phyloP scores from a whole-genome alignment of 1,140 invertebrate genomes.

The Drosophila novamexicana region DNA sequence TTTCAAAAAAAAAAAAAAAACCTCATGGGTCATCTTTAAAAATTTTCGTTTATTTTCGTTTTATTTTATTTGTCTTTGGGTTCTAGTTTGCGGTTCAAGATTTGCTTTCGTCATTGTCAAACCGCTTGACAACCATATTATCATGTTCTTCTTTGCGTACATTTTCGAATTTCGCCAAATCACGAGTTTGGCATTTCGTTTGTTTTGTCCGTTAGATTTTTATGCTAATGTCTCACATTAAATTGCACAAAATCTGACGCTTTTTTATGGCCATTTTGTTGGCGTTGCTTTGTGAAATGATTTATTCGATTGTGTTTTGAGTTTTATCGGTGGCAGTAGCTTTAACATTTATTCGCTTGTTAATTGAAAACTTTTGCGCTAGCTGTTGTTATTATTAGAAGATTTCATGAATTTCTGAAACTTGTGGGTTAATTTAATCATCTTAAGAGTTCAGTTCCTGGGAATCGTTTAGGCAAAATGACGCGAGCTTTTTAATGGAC shows the following conservation, averaged over 20 bases:
- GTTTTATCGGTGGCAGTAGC: conserved; percentile 42
- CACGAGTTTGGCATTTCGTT: conserved; percentile 61
- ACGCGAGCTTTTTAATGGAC: not conserved
- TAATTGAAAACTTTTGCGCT: conserved; percentile 4
- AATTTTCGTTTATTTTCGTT: conserved; percentile 46
- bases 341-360: conserved; percentile 24
- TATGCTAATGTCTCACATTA: conserved; percentile 48
- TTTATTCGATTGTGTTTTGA: conserved; percentile 32
- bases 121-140: conserved; percentile 56
- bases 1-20: conserved; percentile 15
- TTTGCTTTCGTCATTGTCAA: conserved; percentile 23
- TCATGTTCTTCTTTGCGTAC: conserved; percentile 25
- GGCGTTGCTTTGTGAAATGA: conserved; percentile 5
- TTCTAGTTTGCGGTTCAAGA: conserved; percentile 13
- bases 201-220: conserved; percentile 5
- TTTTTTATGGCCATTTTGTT: conserved; percentile 30
- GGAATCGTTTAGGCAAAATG: conserved; percentile 2
- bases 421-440: conserved; percentile 14
- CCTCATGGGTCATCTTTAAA: conserved; percentile 25
- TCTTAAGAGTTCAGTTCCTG: conserved; percentile 8
- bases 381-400: conserved; percentile 5
- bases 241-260: conserved; percentile 28
- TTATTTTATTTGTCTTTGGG: conserved; percentile 1
- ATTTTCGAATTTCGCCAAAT: conserved; percentile 40
- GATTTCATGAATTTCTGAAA: conserved; percentile 33